phyloP scores from a whole-genome alignment of 37 sponge, comb jelly and placozoan species.

The Bolinopsis microptera region DNA sequence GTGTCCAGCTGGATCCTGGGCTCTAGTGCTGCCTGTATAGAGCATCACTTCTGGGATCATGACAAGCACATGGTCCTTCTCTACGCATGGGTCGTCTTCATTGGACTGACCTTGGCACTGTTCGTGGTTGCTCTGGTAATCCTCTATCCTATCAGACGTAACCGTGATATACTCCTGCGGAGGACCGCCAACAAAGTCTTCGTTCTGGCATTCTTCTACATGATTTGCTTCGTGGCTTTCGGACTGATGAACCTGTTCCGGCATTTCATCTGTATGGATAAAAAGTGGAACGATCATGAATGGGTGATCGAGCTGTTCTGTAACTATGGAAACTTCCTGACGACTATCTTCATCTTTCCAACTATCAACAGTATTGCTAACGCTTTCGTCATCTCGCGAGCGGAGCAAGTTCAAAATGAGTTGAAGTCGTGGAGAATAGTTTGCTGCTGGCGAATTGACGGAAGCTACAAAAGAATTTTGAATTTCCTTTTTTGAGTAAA shows the following conservation, averaged over 20 bases:
- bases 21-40: background rate
- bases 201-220: conserved; percentile 10
- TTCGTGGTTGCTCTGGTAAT: background rate
- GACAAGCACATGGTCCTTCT: background rate
- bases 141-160: background rate
- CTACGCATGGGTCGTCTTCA: background rate
- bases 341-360: background rate
- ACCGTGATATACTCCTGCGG: background rate
- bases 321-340: background rate
- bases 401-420: background rate
- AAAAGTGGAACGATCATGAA: background rate
- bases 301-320: background rate
- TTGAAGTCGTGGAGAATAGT: background rate
- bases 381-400: background rate
- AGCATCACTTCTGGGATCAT: conserved; percentile 10
- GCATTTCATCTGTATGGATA: background rate
- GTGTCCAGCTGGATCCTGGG: background rate
- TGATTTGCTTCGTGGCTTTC: background rate
- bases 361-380: conserved; percentile 14
- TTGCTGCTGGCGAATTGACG: no score
- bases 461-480: no score
- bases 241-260: background rate
- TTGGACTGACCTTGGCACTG: background rate
- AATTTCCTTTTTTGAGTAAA: no score
- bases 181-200: background rate